Conservation (phyloP, 1,140 invertebrate species). For the Calliphora vicina region DNA sequence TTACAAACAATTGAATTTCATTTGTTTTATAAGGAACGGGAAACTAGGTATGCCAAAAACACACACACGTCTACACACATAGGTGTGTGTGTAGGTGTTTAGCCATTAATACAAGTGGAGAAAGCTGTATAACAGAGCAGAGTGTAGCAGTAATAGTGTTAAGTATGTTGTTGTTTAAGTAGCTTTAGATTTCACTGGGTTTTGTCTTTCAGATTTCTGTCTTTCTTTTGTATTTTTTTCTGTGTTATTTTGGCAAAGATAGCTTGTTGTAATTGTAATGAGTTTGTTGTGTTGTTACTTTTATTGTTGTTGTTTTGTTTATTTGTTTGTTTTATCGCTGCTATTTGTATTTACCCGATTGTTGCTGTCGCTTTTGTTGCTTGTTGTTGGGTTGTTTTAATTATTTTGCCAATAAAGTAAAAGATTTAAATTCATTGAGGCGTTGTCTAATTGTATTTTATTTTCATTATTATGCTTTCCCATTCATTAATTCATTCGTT, state of each 20-base stretch:
- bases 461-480: slow-evolving; percentile 15
- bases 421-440: slow-evolving; percentile 35
- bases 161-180: neutral
- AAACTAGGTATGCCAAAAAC: neutral
- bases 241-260: neutral
- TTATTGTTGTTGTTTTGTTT: neutral
- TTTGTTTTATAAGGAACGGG: neutral
- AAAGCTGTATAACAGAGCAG: neutral
- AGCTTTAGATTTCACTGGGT: neutral
- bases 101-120: too few relatives aligned
- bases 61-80: neutral
- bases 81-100: neutral
- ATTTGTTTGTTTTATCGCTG: neutral
- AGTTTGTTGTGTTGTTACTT: neutral
- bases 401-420: slow-evolving; percentile 32
- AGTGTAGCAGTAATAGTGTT: neutral
- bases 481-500: neutral
- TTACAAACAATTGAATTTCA: slow-evolving; percentile 15
- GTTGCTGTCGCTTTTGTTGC: neutral
- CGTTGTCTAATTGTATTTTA: slow-evolving; percentile 32
- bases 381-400: slow-evolving; percentile 6
- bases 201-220: neutral
- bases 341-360: neutral
- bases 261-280: slow-evolving; percentile 15
- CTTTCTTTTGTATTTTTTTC: neutral